Evolutionary conservation across 2,888 invertebrate genomes (phyloP).

Genomic region (Metopia argyrocephala): DNA sequence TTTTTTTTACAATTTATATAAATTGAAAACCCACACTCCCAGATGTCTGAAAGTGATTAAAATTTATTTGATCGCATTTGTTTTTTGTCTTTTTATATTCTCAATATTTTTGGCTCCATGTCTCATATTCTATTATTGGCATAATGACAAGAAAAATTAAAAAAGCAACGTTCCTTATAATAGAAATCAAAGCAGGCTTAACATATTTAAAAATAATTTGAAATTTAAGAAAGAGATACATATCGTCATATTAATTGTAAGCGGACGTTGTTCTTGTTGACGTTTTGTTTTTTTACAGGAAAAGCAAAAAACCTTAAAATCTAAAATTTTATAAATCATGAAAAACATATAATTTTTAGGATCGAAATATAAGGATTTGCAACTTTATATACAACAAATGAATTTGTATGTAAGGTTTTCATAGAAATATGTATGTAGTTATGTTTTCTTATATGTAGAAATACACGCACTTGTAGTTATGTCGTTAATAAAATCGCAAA

Average conservation of each 20-base stretch:
- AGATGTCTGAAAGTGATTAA: constrained; percentile 41
- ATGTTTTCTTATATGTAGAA: too few species aligned
- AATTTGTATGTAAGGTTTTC: too few species aligned
- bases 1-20: constrained; percentile 42
- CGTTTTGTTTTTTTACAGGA: too few species aligned
- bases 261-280: too few species aligned
- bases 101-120: constrained; percentile 29
- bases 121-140: constrained; percentile 24
- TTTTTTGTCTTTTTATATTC: constrained; percentile 3
- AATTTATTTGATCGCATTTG: constrained; percentile 18
- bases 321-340: not conserved
- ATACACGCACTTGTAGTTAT: too few species aligned
- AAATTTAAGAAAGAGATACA: not conserved
- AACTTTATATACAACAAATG: too few species aligned
- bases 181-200: constrained; percentile 2
- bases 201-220: not conserved
- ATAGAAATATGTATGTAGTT: too few species aligned
- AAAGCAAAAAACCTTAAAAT: not conserved
- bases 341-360: too few species aligned
- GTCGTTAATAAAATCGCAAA: too few species aligned
- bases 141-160: constrained; percentile 40
- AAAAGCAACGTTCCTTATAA: not conserved
- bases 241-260: too few species aligned
- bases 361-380: too few species aligned
- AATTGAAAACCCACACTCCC: constrained; percentile 46